These are phyloP conservation scores for Uropsilus gracilis DNA, from an alignment of 2,113 vertebrate species.

Conservation along the genomic window DNA sequence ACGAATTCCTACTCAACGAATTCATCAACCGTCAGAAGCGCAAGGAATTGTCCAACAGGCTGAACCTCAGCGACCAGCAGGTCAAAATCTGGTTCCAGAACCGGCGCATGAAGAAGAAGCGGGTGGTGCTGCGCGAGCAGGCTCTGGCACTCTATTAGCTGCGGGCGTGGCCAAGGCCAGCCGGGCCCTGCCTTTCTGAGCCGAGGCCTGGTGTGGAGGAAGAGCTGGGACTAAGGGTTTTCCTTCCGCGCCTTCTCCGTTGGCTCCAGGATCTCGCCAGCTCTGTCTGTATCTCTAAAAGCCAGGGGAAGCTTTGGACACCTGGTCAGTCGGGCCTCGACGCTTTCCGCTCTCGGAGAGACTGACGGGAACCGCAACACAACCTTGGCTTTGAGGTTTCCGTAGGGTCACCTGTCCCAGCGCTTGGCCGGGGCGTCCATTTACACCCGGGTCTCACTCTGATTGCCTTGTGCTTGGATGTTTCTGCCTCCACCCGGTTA, in stretches of 20 bases:
- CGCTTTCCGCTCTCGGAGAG: neutral
- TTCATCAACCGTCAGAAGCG: conserved; percentile 97
- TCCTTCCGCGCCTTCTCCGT: neutral
- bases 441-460: neutral
- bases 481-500: neutral
- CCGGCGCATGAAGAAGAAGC: conserved; percentile 97
- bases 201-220: conserved; percentile 16
- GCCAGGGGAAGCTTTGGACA: neutral
- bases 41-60: conserved; percentile 94
- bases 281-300: neutral
- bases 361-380: neutral
- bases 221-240: neutral
- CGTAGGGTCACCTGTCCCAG: conserved; percentile 39
- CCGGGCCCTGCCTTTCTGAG: neutral
- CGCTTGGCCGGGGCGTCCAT: neutral
- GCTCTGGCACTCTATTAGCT: conserved; percentile 88
- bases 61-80: conserved; percentile 96
- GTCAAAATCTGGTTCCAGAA: conserved; percentile 99
- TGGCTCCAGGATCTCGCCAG: neutral
- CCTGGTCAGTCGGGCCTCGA: neutral
- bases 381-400: neutral
- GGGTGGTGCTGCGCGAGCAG: conserved; percentile 93
- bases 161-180: neutral
- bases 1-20: conserved; percentile 95
- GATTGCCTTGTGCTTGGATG: neutral